Conservation (phyloP, 2,113 vertebrate genomes). For the Hemichromis elongatus region DNA sequence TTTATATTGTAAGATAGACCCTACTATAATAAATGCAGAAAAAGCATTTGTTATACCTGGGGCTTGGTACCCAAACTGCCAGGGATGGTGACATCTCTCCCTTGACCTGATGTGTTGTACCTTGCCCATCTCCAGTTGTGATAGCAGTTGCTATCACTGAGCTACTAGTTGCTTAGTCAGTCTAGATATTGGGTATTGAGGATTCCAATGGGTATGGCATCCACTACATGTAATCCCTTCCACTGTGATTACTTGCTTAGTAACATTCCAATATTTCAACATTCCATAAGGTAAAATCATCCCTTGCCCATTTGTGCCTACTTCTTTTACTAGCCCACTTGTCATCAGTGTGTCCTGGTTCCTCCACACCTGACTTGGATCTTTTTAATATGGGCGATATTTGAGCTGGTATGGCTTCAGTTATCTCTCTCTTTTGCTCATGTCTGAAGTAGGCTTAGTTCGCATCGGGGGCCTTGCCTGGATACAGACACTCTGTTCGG, state of each 20-base stretch:
- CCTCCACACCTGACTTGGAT: neutral
- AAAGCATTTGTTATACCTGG: neutral
- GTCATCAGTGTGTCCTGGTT: neutral
- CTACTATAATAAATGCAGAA: too few species aligned
- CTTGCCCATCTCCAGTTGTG: neutral
- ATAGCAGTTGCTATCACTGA: neutral
- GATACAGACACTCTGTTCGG: neutral
- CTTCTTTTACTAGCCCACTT: neutral
- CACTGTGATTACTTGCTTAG: neutral
- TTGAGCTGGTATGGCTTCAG: neutral
- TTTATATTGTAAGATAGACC: too few species aligned
- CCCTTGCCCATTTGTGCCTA: neutral
- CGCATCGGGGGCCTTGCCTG: neutral
- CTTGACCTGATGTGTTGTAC: neutral
- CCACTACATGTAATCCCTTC: neutral
- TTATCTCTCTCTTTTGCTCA: neutral
- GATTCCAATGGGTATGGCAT: neutral
- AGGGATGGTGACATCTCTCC: neutral
- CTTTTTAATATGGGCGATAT: neutral
- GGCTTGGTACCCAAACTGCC: neutral
- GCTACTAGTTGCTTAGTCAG: neutral
- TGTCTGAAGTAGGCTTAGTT: neutral
- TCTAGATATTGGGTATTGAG: neutral
- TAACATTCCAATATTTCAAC: neutral
- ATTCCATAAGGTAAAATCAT: neutral